A percentile compares a stretch with the other conserved stretches of the same genome.
These are phyloP conservation scores for Chiloscyllium plagiosum DNA, from an alignment of 2,113 vertebrate genomes.

Conservation along the genomic window DNA sequence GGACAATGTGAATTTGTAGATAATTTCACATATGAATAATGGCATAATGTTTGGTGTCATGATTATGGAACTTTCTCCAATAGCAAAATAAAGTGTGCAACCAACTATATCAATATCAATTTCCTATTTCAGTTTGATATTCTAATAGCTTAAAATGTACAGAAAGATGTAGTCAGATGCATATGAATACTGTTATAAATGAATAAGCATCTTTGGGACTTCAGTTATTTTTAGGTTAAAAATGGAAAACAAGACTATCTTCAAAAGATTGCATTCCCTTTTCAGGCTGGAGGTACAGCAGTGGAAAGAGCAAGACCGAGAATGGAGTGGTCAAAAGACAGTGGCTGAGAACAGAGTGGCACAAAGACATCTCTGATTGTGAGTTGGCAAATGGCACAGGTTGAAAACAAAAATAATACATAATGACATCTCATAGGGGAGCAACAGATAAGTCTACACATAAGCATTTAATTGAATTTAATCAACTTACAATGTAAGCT, in stretches of 20 bases:
- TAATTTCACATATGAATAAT: not conserved
- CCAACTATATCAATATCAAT: not conserved
- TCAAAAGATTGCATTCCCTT: not conserved
- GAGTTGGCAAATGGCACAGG: too few species aligned
- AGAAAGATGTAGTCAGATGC: not conserved
- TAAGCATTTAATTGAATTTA: too few species aligned
- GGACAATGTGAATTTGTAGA: not conserved
- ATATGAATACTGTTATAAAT: not conserved
- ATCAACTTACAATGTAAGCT: too few species aligned
- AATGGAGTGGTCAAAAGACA: too few species aligned
- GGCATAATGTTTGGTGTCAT: not conserved
- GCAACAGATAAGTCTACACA: too few species aligned
- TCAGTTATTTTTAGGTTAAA: not conserved
- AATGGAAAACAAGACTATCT: not conserved
- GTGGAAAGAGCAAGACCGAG: too few species aligned
- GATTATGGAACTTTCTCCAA: not conserved
- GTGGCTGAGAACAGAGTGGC: too few species aligned
- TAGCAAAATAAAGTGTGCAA: not conserved
- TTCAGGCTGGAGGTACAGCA: too few species aligned
- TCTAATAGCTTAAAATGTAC: not conserved
- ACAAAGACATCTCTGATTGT: too few species aligned
- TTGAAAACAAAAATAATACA: too few species aligned
- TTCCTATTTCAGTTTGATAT: not conserved
- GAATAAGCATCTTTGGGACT: not conserved
- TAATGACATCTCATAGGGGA: too few species aligned